These are phyloP conservation scores for Eumacrocentrus americanus DNA, from an alignment of 2,888 invertebrate species.

Conservation along the genomic window DNA sequence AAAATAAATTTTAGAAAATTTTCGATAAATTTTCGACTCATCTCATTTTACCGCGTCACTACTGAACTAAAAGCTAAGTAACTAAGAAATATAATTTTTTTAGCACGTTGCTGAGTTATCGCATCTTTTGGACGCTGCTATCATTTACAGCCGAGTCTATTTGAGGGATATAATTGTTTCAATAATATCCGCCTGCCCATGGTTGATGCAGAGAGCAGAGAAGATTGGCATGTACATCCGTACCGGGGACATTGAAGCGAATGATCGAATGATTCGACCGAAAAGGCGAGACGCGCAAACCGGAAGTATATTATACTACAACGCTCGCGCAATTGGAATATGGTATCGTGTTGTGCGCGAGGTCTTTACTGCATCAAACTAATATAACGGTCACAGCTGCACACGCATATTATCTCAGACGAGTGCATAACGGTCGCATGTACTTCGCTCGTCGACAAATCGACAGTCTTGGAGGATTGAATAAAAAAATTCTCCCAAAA, in stretches of 20 bases:
- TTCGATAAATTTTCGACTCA: no score
- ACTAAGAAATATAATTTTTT: no score
- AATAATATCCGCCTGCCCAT: neutral
- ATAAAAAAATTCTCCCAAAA: no score
- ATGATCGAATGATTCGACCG: conserved; percentile 11
- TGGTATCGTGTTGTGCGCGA: conserved; percentile 2
- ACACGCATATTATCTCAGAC: conserved; percentile 13
- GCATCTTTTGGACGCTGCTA: no score
- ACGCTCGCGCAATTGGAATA: conserved; percentile 4
- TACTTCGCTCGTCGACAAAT: neutral
- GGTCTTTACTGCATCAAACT: conserved; percentile 3
- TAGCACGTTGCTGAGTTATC: no score
- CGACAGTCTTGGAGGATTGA: neutral
- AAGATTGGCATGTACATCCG: conserved; percentile 21
- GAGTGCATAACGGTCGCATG: conserved; percentile 19
- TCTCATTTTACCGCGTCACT: no score
- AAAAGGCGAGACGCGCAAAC: conserved; percentile 16
- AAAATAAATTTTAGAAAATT: no score
- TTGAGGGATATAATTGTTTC: neutral
- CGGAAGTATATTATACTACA: conserved; percentile 6
- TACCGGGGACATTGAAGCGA: neutral
- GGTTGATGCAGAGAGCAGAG: neutral
- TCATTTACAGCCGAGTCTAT: neutral
- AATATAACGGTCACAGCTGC: conserved; percentile 18
- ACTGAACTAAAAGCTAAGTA: no score